Evolutionary conservation across 1,140 invertebrate genomes (phyloP), one percentile per base, ranked within the genome.

Genomic region (Aphidius ervi): DNA sequence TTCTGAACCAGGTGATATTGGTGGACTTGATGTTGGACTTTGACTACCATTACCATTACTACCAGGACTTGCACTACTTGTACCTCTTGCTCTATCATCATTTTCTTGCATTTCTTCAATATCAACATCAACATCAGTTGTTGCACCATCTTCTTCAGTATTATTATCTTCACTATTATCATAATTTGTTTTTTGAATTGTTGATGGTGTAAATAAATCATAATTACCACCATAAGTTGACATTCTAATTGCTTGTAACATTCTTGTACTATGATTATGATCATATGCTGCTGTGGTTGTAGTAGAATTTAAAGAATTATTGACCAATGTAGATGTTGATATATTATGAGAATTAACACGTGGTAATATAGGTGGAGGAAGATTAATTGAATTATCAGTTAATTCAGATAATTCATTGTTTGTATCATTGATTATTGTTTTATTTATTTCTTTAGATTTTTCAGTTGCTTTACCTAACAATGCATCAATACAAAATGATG

Each of bases 401-500:
- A 52, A 61, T 7, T 68, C 67, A 41, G 58, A 58, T 5, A 65
- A 67, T 7, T 64, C 67, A 31, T 31, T 31, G 4, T 31, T 2
- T 3, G 23, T 3, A 31, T 31, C 23, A 31, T 31, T 31, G 2
- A 31, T 31, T 31, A 31, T 31, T 31, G 23, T 31, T 31, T 60
- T 79, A 80, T 16, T 76, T 73, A 9, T 74, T 74, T 43, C 42
- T 59, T 58, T 6, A 20, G 63, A 56, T 66, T 61, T 64, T 65
- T 57, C 58, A 62, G 60, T 16, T 63, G 62, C 41, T 67, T 72
- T 67, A 5, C 77, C 85, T 9, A 88, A 67, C n/a, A 88, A 70
- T 0, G 86, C 86, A 54, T 88, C 86, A 56, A 88, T 88, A 67
- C 86, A 87, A 67, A 88, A 88, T 0, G 86, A 87, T 8, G 82